A percentile compares a stretch with the other conserved stretches of the same genome.
Evolutionary conservation across 2,797 vertebrate species (phyloP).

Genomic region (Pristis pectinata): DNA sequence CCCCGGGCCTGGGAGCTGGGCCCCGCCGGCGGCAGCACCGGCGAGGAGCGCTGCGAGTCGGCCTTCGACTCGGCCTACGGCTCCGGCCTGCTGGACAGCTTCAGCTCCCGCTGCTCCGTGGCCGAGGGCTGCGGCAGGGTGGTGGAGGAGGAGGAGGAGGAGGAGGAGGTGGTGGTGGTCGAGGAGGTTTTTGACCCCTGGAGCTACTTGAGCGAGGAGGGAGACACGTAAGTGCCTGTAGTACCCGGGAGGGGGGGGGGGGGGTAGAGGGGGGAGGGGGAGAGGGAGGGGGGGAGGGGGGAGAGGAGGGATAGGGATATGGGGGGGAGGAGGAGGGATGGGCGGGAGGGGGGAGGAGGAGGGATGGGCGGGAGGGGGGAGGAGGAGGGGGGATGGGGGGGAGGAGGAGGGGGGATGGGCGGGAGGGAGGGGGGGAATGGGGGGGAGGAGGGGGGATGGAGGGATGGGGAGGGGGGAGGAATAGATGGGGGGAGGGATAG

Average conservation of each 20-base stretch:
- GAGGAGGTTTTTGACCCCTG: background rate
- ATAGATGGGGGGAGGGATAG: background rate
- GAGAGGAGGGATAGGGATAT: no score
- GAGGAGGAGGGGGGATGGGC: background rate
- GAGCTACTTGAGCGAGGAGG: background rate
- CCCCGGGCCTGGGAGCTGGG: background rate
- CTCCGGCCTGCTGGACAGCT: background rate
- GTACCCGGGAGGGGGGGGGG: background rate
- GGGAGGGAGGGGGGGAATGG: background rate
- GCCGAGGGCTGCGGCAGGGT: background rate
- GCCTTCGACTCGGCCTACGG: conserved; percentile 12
- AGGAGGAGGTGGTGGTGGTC: no score
- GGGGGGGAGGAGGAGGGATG: background rate
- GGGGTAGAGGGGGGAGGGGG: background rate
- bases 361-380: background rate
- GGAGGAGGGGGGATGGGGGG: background rate
- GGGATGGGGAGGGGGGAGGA: background rate
- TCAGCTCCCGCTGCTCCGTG: background rate
- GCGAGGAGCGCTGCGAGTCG: background rate
- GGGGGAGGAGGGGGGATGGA: background rate
- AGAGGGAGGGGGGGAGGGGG: background rate
- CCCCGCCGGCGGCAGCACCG: background rate
- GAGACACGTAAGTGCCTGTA: background rate
- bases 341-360: background rate
- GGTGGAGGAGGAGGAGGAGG: no score